Conservation (phyloP, 2,113 vertebrate species). For the Columba livia region DNA sequence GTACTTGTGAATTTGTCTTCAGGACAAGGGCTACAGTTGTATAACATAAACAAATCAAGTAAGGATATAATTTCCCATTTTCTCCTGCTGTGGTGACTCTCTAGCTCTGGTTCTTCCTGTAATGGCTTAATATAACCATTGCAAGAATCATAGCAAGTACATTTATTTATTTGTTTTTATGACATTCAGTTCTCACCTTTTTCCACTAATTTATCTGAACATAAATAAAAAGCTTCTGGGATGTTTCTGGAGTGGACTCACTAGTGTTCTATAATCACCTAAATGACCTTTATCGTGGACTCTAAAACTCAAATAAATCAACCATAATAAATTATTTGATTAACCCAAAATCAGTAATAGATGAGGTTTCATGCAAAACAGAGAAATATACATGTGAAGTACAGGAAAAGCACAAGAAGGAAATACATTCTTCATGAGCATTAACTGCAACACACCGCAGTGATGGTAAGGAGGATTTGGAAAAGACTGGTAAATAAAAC, state of each 20-base stretch:
- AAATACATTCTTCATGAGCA: not conserved
- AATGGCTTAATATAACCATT: not conserved
- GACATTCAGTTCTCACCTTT: not conserved
- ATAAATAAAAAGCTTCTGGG: not conserved
- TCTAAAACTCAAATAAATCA: not conserved
- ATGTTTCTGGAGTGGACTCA: not conserved
- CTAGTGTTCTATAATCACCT: not conserved
- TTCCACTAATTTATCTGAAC: not conserved
- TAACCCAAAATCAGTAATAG: not conserved
- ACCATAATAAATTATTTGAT: not conserved
- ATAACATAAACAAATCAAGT: not conserved
- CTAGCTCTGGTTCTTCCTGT: not conserved
- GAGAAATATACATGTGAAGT: not conserved
- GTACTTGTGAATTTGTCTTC: not conserved
- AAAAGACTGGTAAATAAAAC: not conserved
- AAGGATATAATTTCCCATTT: not conserved
- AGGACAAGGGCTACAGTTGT: not conserved
- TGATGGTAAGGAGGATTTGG: not conserved
- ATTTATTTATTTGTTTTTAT: not conserved
- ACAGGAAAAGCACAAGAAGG: not conserved
- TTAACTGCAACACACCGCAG: not conserved
- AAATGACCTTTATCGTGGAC: not conserved
- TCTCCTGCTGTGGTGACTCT: not conserved
- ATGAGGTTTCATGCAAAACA: not conserved
- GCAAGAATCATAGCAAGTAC: not conserved